These are phyloP conservation scores for Bolinopsis microptera DNA, from an alignment of 37 sponge, comb jelly and placozoan species.

Conservation along the genomic window DNA sequence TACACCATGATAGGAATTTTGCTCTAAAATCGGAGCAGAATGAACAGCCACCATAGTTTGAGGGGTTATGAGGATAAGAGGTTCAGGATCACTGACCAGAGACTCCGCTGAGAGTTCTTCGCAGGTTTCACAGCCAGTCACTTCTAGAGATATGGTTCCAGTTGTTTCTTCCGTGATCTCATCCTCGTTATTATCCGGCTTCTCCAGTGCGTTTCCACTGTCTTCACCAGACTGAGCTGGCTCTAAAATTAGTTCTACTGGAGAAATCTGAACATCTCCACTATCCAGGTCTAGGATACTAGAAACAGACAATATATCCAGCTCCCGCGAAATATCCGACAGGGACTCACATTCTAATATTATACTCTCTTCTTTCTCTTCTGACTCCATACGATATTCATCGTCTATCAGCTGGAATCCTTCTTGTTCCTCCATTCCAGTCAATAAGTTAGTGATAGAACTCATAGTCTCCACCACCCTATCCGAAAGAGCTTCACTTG, in stretches of 20 bases:
- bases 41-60: neutral
- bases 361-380: neutral
- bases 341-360: neutral
- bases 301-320: neutral
- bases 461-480: neutral
- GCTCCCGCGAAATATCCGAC: neutral
- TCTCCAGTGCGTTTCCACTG: neutral
- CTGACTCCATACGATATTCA: neutral
- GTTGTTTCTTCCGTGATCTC: neutral
- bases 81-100: neutral
- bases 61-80: neutral
- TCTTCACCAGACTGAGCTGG: neutral
- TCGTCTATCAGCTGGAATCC: neutral
- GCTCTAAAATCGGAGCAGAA: neutral
- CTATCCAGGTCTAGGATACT: neutral
- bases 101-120: neutral
- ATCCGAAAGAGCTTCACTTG: neutral
- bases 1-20: neutral
- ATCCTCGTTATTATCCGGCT: neutral
- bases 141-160: neutral
- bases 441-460: neutral
- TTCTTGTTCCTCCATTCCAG: neutral
- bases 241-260: neutral
- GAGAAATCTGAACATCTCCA: neutral
- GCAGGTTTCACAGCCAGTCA: slow-evolving; percentile 5